phyloP scores from a whole-genome alignment of 2,797 vertebrate genomes.

The Etheostoma perlongum region DNA sequence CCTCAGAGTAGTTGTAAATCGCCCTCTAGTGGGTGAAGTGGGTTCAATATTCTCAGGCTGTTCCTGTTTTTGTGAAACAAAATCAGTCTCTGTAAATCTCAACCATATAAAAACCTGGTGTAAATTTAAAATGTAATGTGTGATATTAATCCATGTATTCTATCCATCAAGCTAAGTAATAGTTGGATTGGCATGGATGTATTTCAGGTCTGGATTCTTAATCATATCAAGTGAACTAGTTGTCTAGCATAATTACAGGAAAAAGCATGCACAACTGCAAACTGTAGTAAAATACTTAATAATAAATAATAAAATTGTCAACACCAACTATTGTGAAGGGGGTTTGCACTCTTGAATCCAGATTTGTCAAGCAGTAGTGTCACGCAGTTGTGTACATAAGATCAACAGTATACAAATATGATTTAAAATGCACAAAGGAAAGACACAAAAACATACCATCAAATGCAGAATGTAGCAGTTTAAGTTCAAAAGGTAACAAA shows the following conservation, averaged over 20 bases:
- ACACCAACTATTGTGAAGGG: neutral
- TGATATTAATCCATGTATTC: neutral
- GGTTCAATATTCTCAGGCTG: neutral
- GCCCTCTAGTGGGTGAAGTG: conserved; percentile 73
- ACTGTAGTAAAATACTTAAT: neutral
- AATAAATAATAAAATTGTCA: neutral
- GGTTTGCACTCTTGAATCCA: neutral
- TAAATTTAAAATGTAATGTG: neutral
- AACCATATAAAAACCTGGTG: neutral
- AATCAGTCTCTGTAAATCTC: neutral
- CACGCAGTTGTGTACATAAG: neutral
- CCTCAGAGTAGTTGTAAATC: conserved; percentile 46
- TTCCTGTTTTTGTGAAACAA: neutral
- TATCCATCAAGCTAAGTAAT: neutral
- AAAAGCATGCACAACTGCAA: neutral
- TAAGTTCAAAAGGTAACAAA: neutral
- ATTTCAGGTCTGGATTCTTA: neutral
- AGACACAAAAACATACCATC: neutral
- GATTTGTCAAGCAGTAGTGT: neutral
- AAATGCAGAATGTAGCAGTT: neutral
- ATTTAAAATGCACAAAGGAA: neutral
- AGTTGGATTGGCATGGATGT: neutral
- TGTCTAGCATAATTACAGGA: neutral
- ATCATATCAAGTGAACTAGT: neutral
- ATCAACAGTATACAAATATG: neutral